Evolutionary conservation across 2,113 vertebrate species (phyloP), one percentile per base, ranked within the genome.

Genomic region (Thunnus maccoyii): DNA sequence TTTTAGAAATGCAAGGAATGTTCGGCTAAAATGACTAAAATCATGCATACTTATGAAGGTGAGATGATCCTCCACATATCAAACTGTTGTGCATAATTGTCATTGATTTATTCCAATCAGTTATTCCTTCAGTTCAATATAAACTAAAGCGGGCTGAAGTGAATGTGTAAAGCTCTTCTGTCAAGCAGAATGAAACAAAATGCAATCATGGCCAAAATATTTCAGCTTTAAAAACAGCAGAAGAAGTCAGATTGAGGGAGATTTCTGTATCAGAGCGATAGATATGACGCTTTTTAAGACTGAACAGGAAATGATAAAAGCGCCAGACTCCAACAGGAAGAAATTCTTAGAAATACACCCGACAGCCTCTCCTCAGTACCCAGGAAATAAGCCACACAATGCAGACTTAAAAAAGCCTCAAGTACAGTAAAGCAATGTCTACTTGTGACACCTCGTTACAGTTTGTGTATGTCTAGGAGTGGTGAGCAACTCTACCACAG

Each of bases 261-360:
- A 48, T 15, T 10, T 9, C 18, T 10, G 7, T 76, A 27, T 57
- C 25, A 60, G 16, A 61, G 27, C 68, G 5, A 76, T 15, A 9
- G 63, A 25, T 50, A 47, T 20, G 18, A n/a, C 27, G 52, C 5
- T 58, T 6, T 80, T 58, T 3, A 41, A 60, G 15, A 67, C 15
- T 20, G 9, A 51, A 73, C 62, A 85, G 86, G 79, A 85, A 79
- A 57, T 60, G 30, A 71, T 27, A 61, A 61, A 5, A 56, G 25
- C 48, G 62, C 16, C 20, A 52, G 66, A 32, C 69, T 50, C 71
- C 56, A 79, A 80, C 63, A 73, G 78, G 74, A 88, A 52, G 66
- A 74, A 30, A 65, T 86, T 84, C 63, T 84, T 47, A 82, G 87
- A 87, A 89, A 73, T 50, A 64, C 11, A 52, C 17, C 63, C 0